A percentile compares a stretch with the other conserved stretches of the same genome.
phyloP scores from a whole-genome alignment of 2,113 vertebrate species.

The Rhadina sibilatrix region DNA sequence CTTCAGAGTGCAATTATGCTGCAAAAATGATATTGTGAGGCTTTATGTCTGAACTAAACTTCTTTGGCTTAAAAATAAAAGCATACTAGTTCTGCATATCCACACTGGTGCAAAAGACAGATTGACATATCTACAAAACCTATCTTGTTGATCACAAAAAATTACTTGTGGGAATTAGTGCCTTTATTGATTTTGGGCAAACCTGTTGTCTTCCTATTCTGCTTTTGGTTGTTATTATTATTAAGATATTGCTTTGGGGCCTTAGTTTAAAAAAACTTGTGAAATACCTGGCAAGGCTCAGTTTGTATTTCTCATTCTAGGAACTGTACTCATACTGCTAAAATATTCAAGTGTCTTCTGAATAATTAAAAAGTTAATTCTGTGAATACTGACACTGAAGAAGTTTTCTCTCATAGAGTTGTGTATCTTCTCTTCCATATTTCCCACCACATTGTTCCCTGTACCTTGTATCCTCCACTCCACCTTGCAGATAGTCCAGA shows the following conservation, averaged over 20 bases:
- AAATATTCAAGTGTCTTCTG: background rate
- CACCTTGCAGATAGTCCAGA: background rate
- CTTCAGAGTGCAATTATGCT: background rate
- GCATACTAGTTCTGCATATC: background rate
- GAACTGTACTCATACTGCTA: too few species aligned
- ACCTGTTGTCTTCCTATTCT: background rate
- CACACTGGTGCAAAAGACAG: background rate
- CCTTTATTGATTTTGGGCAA: background rate
- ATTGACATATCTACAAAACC: background rate
- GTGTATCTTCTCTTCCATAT: background rate
- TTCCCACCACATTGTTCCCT: rapidly evolving
- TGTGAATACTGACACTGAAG: background rate
- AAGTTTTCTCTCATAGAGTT: too few species aligned
- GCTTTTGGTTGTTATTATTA: background rate
- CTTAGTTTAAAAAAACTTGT: background rate
- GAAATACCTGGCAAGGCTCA: background rate
- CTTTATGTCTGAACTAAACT: background rate
- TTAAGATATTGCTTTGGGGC: background rate
- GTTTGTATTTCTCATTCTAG: background rate
- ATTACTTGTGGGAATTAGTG: background rate
- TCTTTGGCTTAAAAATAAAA: conserved; percentile 2
- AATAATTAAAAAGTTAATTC: background rate
- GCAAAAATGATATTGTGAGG: background rate
- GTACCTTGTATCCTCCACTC: background rate
- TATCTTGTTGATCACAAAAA: background rate